Evolutionary conservation across 2,113 vertebrate species (phyloP), one percentile per base, ranked within the genome.

Genomic region (Telmatochromis brachygnathus): DNA sequence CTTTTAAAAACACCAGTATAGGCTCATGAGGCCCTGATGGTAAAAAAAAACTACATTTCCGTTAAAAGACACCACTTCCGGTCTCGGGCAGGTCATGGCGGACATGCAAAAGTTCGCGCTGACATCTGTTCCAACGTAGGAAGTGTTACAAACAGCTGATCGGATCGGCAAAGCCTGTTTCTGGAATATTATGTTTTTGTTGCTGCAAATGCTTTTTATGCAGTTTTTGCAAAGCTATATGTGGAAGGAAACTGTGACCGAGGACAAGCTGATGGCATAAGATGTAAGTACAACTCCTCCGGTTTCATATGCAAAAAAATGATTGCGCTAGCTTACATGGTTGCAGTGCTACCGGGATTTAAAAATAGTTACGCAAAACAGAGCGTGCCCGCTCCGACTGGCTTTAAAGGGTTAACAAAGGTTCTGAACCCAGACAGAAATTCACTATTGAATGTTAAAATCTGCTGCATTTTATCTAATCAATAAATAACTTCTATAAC

Each of bases 341-440:
- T 45, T 45, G 2, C 42, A 45, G 42, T 0, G 12, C 42, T 45
- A 45, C 42, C 42, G 6, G 2, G 42, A 45, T 45, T 45, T 14
- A 14, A 45, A 45, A 14, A 14, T 6, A 45, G 42, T 45, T 45
- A 14, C 0, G 42, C 42, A 45, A 45, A 45, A 45, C 42, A 4
- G 42, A 45, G 42, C 1, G 6, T 45, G 42, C 12, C 0, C 0
- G 0, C 13, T 45, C 42, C 0, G 6, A 45, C 42, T 0, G 6
- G 42, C 3, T 45, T 45, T 45, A 45, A 45, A 45, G 3, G 42
- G 13, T 45, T 45, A 68, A 68, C 6, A 68, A 21, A n/a, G 9
- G 13, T 26, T 73, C 13, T 73, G 14, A 73, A 70, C 5, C 3
- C 30, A 65, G 0, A 65, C 19, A 37, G 60, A 65, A 65, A 65